Base-by-base conservation (phyloP, 2,888 invertebrate species). In the Eurytoma californica region DNA sequence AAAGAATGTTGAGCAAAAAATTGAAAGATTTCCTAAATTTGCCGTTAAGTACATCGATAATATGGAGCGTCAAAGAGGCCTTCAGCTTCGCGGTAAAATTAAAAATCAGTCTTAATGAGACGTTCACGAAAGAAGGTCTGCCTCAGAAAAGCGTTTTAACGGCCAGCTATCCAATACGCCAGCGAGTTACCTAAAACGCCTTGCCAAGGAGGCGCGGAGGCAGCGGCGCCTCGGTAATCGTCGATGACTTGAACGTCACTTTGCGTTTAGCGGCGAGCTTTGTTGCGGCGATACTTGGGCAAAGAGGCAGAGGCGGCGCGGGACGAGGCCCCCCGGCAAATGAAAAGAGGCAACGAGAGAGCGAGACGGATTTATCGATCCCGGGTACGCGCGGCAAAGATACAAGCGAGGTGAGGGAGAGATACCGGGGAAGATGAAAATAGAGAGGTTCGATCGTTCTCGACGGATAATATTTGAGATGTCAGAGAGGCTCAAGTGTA, bases 391-490 rank as follows among this genome's bases (percentile, higher is more conserved):
- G 39, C 39, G 9, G 12, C 39, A 47, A 68, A 80, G 67, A 72
- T 57, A 61, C 14, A 58, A 51, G 20, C 24, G 28, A 63, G 39
- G 30, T 55, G 55, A 18, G 20, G 18, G 28, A 13, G 18, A 39
- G 58, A 16, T 14, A 30, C 20, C n/a, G 53, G 14, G 58, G 20
- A 18, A 28, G 53, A 39, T 4, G 77, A 73, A 72, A 69, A 72
- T 69, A 73, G 80, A 69, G 61, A 66, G 77, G 65, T 75, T 79
- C 67, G 68, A 80, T 77, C 65, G 74, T 63, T 74, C 51, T 49
- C 58, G 72, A 76, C 79, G 84, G 87, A 88, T 87, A 88, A 88
- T 88, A 89, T 88, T 89, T 88, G 87, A 88, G 86, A 86, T 88
- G 86, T 86, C 86, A 84, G 86, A 73, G 18, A 63, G 57, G 51